Base-by-base conservation (phyloP, 2,888 invertebrate genomes). In the Lasioglossum lativentre region DNA sequence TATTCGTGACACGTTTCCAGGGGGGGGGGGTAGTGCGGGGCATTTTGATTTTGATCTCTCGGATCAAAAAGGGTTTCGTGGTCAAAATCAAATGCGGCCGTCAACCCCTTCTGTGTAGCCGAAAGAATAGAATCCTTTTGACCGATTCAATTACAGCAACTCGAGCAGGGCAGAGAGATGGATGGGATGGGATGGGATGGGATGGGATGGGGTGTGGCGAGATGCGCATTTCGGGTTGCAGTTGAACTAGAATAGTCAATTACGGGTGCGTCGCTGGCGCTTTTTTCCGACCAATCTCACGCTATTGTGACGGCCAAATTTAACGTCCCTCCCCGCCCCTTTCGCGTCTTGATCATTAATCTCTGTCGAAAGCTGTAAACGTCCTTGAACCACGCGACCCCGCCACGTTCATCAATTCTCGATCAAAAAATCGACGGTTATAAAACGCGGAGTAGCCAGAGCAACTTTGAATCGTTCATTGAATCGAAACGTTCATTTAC, bases 171-270 rank as follows among this genome's bases (percentile, higher is more conserved):
- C 75, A 34, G 40, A 78, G 66, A 40, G 68, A 52, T 38, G 59
- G 42, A 71, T 30, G 27, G 42, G 66, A 10, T n/a, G 27, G 42
- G 66, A 10, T 30, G 56, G 78, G 71, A 79, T 52, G 63, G 42
- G 66, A 10, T n/a, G 27, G 42, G 66, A 10, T 30, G 56, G 78
- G 71, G 81, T 52, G 63, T 40, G 40, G 66, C 75, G 85, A 71
- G 85, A 78, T 88, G 89, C 78, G 85, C 86, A 87, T 78, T 88
- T 91, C 73, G 83, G 91, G 89, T 78, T 87, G 88, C 80, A 83
- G 85, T 85, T 42, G 81, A 85, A 88, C 78, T 82, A 90, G 90
- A 93, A 92, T 91, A 91, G 92, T 91, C 92, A 92, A 93, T 93
- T 92, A 93, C 87, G 86, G 86, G 70, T 80, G 81, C 76, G 78